Conservation (phyloP, 92 coral and sea anemone species). For the Meandrina meandrites region DNA sequence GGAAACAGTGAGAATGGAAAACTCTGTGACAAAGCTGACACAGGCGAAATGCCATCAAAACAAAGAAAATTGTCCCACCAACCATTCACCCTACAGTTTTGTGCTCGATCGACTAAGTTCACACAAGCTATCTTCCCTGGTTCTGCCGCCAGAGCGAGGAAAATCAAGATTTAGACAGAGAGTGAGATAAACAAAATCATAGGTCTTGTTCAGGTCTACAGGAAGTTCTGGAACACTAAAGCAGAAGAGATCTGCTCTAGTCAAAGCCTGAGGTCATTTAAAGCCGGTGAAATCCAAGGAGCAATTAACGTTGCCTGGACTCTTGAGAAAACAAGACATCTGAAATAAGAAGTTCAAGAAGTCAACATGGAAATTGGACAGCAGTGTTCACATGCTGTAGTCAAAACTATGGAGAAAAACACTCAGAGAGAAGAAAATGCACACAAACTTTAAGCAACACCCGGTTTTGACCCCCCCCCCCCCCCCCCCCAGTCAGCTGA, state of each 20-base stretch:
- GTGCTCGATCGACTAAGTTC: background rate
- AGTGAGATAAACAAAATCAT: conserved; percentile 44
- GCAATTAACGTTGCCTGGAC: conserved; percentile 54
- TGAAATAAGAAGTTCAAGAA: conserved; percentile 32
- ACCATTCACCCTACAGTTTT: conserved; percentile 7
- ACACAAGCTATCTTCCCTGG: background rate
- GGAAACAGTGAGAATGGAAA: background rate
- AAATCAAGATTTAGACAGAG: conserved; percentile 21
- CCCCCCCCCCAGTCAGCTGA: too few relatives aligned
- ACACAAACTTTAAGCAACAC: conserved; percentile 6
- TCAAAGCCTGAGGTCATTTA: conserved; percentile 25
- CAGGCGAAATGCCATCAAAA: background rate
- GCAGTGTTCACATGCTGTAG: conserved; percentile 11
- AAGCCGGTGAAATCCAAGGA: conserved; percentile 51
- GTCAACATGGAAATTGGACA: conserved; percentile 32
- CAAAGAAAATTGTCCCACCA: background rate
- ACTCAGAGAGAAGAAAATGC: conserved; percentile 26
- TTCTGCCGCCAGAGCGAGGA: conserved; percentile 39
- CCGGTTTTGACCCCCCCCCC: too few relatives aligned
- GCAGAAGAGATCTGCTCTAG: conserved; percentile 45
- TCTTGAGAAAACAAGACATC: conserved; percentile 33
- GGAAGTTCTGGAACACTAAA: conserved; percentile 48
- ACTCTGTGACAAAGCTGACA: background rate
- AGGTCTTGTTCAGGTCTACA: conserved; percentile 22
- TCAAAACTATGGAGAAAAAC: conserved; percentile 38